phyloP scores from a whole-genome alignment of 2,888 invertebrate genomes.

The Pachycephus smyrnensis region DNA sequence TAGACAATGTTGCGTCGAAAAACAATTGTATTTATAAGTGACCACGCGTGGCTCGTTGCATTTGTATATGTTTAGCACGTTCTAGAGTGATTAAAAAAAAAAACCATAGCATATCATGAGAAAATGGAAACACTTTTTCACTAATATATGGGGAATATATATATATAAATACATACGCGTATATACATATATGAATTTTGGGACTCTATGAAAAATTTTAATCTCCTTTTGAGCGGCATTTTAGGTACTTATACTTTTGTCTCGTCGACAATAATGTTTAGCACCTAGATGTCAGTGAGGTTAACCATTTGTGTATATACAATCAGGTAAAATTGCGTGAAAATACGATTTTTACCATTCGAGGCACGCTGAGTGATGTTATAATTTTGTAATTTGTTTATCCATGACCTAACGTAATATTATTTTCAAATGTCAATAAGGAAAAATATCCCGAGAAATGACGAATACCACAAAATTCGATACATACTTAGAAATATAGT shows the following conservation, averaged over 20 bases:
- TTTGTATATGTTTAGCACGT: slow-evolving; percentile 56
- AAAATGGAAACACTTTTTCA: slow-evolving; percentile 44
- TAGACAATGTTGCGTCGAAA: slow-evolving; percentile 56
- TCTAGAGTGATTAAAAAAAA: slow-evolving; percentile 41
- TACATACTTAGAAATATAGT: neutral
- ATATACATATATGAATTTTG: slow-evolving; percentile 11
- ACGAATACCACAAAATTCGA: neutral
- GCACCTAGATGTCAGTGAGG: slow-evolving; percentile 30
- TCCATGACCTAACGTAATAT: neutral
- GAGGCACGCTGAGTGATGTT: neutral
- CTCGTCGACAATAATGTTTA: slow-evolving; percentile 35
- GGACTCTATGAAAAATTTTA: slow-evolving; percentile 2
- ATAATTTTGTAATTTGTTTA: neutral
- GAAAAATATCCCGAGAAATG: neutral
- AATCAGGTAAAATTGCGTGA: neutral
- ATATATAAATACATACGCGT: slow-evolving; percentile 33
- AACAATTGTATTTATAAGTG: slow-evolving; percentile 55
- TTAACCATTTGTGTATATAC: slow-evolving; percentile 37
- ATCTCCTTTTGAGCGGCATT: neutral
- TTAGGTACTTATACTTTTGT: neutral
- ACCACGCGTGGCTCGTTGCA: slow-evolving; percentile 55
- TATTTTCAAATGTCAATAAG: neutral
- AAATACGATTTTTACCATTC: neutral
- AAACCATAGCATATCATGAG: slow-evolving; percentile 51
- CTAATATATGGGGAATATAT: slow-evolving; percentile 52